These are phyloP conservation scores for Hybognathus amarus DNA, from an alignment of 2,797 vertebrate species.

Conservation along the genomic window DNA sequence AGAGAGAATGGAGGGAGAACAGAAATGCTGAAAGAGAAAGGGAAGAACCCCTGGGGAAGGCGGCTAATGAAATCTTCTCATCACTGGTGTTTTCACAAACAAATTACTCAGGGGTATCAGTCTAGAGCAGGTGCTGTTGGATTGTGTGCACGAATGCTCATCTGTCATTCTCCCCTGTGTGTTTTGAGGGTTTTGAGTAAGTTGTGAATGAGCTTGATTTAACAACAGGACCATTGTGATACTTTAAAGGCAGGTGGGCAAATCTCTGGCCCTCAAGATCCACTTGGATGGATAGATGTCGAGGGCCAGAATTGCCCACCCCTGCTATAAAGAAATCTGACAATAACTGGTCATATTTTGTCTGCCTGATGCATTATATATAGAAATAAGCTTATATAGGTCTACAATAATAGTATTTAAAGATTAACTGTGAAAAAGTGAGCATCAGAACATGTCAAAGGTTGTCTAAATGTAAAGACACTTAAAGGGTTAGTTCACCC, in stretches of 20 bases:
- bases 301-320: neutral
- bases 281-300: neutral
- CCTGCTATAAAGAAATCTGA: slow-evolving; percentile 38
- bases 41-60: slow-evolving; percentile 74
- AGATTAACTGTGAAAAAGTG: neutral
- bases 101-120: slow-evolving; percentile 70
- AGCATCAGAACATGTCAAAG: neutral
- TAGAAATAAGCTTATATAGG: neutral
- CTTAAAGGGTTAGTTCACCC: no score
- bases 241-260: neutral
- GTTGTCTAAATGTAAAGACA: neutral
- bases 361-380: slow-evolving; percentile 5
- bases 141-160: slow-evolving; percentile 54
- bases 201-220: slow-evolving; percentile 51
- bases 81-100: slow-evolving; percentile 74
- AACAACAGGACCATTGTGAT: slow-evolving; percentile 53
- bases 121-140: slow-evolving; percentile 74
- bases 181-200: slow-evolving; percentile 39
- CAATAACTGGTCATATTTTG: slow-evolving; percentile 6
- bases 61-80: slow-evolving; percentile 81
- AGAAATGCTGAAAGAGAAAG: slow-evolving; percentile 53
- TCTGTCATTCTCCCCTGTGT: slow-evolving; percentile 60
- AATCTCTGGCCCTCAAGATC: neutral
- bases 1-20: slow-evolving; percentile 10
- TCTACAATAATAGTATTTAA: neutral